These are phyloP conservation scores for Drosophila biarmipes DNA, from an alignment of 1,140 invertebrate species.

Conservation along the genomic window DNA sequence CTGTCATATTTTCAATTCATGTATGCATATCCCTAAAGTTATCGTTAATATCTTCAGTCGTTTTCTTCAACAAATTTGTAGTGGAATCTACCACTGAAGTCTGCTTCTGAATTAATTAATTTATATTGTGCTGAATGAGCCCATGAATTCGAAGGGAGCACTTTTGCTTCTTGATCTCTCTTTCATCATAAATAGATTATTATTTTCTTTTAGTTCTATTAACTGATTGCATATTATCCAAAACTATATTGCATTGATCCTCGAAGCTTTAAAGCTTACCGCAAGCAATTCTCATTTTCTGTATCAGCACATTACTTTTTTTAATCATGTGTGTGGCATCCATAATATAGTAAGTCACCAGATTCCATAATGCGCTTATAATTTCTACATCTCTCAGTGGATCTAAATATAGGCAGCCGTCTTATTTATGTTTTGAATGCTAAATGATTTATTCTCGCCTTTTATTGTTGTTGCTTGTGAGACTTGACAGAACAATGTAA, in stretches of 20 bases:
- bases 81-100: too few relatives aligned
- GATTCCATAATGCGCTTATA: conserved; percentile 6
- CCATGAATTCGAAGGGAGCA: too few relatives aligned
- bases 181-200: background rate
- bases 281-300: background rate
- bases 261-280: background rate
- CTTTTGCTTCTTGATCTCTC: too few relatives aligned
- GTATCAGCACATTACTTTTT: background rate
- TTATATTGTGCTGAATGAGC: too few relatives aligned
- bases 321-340: background rate
- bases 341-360: conserved; percentile 3
- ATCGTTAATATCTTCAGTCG: background rate
- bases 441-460: too few relatives aligned
- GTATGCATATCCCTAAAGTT: too few relatives aligned
- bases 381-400: conserved; percentile 15
- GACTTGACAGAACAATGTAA: background rate
- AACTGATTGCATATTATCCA: conserved; percentile 4
- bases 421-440: too few relatives aligned
- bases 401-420: conserved; percentile 6
- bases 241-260: conserved; percentile 3
- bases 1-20: too few relatives aligned
- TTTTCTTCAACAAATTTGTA: conserved; percentile 3
- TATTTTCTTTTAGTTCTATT: conserved; percentile 1
- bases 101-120: too few relatives aligned
- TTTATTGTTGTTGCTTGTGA: too few relatives aligned